These are phyloP conservation scores for Poeciliopsis paucimaculata DNA, from an alignment of 2,797 vertebrate genomes.

Conservation along the genomic window DNA sequence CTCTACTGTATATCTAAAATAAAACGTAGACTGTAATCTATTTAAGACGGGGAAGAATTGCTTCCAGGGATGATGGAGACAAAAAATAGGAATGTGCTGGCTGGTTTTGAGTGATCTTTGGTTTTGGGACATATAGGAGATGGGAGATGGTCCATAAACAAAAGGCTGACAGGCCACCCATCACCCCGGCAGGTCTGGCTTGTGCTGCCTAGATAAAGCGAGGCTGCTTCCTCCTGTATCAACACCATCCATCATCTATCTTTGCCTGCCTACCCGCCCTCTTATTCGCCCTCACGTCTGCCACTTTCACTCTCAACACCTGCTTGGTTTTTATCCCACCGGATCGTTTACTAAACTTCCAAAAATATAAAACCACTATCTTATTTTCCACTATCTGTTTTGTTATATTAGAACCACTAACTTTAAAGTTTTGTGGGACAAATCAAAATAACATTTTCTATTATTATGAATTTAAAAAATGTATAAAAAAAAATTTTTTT, in stretches of 20 bases:
- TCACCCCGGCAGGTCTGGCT: constrained; percentile 84
- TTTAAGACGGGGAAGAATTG: constrained; percentile 25
- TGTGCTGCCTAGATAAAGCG: constrained; percentile 83
- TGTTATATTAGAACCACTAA: neutral
- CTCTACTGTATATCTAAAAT: constrained; percentile 37
- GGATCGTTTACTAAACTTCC: constrained; percentile 35
- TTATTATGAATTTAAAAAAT: neutral
- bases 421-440: neutral
- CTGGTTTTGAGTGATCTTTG: constrained; percentile 74
- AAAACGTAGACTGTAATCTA: constrained; percentile 45
- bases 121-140: constrained; percentile 74
- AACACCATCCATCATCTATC: constrained; percentile 85
- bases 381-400: constrained; percentile 1
- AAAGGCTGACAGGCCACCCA: constrained; percentile 84
- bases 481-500: too few relatives aligned
- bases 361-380: constrained; percentile 5
- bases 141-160: constrained; percentile 84
- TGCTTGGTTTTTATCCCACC: constrained; percentile 45
- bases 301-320: constrained; percentile 63
- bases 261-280: constrained; percentile 58
- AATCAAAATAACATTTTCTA: neutral
- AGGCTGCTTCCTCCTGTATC: constrained; percentile 80
- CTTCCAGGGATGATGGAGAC: constrained; percentile 58
- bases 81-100: constrained; percentile 52
- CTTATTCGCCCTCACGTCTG: constrained; percentile 49